Evolutionary conservation across 2,113 vertebrate genomes (phyloP).

Genomic region (Amphilophus citrinellus): DNA sequence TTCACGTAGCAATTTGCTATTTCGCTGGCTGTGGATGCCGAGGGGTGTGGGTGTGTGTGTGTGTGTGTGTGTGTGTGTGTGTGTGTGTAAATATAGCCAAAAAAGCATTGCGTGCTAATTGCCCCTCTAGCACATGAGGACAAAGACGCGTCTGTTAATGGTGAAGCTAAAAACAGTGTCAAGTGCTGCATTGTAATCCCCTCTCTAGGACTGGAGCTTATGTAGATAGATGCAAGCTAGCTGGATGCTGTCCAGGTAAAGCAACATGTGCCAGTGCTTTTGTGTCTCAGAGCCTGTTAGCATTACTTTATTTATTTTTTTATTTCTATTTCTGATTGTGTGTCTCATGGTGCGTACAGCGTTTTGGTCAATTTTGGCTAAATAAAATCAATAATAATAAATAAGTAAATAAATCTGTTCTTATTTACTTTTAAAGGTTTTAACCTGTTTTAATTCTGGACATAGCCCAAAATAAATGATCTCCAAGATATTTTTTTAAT

Average conservation of each 20-base stretch:
- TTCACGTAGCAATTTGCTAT: conserved; percentile 44
- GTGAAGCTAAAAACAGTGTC: conserved; percentile 34
- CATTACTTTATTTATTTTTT: background rate
- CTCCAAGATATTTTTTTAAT: background rate
- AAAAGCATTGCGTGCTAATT: conserved; percentile 56
- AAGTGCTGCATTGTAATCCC: conserved; percentile 32
- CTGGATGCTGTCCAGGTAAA: background rate
- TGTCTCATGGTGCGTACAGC: background rate
- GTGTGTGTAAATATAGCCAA: conserved; percentile 28
- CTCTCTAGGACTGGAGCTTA: background rate
- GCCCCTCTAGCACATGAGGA: conserved; percentile 38
- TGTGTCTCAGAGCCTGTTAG: conserved; percentile 21
- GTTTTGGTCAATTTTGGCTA: background rate
- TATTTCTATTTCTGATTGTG: background rate
- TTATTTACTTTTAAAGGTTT: background rate
- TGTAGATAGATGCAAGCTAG: background rate
- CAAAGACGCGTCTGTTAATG: conserved; percentile 38
- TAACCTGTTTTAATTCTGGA: background rate
- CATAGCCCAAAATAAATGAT: background rate
- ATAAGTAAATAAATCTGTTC: background rate
- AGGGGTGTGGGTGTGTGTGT: background rate
- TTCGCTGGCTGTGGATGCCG: conserved; percentile 22
- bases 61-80: no score
- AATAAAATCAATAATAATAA: background rate
- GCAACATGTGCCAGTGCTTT: background rate